Evolutionary conservation across 2,888 invertebrate genomes (phyloP).

Genomic region (Philhelius pedissequus): DNA sequence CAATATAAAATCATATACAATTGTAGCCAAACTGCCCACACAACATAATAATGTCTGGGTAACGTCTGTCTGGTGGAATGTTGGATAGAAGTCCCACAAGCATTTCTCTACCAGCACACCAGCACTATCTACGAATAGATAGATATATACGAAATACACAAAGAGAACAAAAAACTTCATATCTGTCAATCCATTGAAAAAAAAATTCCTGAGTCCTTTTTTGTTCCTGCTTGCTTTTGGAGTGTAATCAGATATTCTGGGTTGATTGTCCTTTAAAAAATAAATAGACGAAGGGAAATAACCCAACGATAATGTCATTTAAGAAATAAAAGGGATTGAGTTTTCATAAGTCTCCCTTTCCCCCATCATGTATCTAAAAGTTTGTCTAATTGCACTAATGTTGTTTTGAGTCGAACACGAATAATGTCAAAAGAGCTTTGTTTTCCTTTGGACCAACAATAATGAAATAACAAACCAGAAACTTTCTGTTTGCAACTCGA

Average conservation of each 20-base stretch:
- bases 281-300: neutral
- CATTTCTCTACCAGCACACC: neutral
- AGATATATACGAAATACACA: neutral
- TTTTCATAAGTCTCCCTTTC: neutral
- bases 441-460: neutral
- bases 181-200: conserved; percentile 1
- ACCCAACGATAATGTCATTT: conserved; percentile 11
- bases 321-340: neutral
- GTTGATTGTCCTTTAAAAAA: conserved; percentile 26
- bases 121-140: neutral
- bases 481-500: neutral
- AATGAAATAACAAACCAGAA: conserved; percentile 1
- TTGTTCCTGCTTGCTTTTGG: conserved; percentile 4
- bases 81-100: conserved; percentile 26
- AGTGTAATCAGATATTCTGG: conserved; percentile 40
- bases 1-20: conserved; percentile 24
- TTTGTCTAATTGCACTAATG: conserved; percentile 31
- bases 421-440: neutral
- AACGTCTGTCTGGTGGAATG: conserved; percentile 39
- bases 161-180: conserved; percentile 14
- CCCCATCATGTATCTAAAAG: neutral
- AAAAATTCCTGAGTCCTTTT: conserved; percentile 21
- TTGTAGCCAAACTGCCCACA: conserved; percentile 3
- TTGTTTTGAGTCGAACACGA: neutral
- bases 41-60: conserved; percentile 23